A percentile compares a stretch with the other conserved stretches of the same genome.
These are phyloP conservation scores for Morpho helenor DNA, from an alignment of 2,888 invertebrate species.

Conservation along the genomic window DNA sequence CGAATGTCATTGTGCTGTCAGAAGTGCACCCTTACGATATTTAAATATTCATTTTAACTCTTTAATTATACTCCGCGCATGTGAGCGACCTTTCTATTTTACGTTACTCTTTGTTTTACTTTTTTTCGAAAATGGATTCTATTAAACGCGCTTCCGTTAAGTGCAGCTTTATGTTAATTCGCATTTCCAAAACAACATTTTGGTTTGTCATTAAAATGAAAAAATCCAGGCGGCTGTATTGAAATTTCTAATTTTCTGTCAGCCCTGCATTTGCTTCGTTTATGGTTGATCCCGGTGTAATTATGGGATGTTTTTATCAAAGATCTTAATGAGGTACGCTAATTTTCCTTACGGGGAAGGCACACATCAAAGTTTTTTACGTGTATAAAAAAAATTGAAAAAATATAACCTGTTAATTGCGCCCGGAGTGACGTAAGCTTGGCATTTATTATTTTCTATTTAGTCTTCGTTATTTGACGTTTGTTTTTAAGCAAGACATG, in stretches of 20 bases:
- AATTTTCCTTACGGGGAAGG: too few relatives aligned
- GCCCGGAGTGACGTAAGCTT: too few relatives aligned
- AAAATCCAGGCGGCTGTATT: constrained; percentile 12
- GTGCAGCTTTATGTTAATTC: constrained; percentile 35
- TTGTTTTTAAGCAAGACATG: too few relatives aligned
- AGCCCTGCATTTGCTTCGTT: background rate
- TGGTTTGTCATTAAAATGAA: constrained; percentile 22
- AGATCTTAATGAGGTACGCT: too few relatives aligned
- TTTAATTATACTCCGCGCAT: constrained; percentile 75
- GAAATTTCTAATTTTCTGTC: constrained; percentile 16
- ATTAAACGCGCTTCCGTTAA: constrained; percentile 33
- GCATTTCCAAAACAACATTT: constrained; percentile 24
- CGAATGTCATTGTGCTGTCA: constrained; percentile 67
- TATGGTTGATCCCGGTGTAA: background rate
- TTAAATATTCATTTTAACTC: constrained; percentile 76
- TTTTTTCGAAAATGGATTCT: constrained; percentile 34
- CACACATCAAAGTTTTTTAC: too few relatives aligned
- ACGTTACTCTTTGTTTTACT: constrained; percentile 44
- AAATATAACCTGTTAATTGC: too few relatives aligned
- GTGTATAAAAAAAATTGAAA: background rate
- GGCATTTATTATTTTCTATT: too few relatives aligned
- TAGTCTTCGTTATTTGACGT: too few relatives aligned
- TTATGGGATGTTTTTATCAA: background rate
- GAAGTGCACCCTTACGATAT: constrained; percentile 62
- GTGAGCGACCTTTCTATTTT: constrained; percentile 56